Base-by-base conservation (phyloP, 1,140 invertebrate species). In the Zaprionus tsacasi region DNA sequence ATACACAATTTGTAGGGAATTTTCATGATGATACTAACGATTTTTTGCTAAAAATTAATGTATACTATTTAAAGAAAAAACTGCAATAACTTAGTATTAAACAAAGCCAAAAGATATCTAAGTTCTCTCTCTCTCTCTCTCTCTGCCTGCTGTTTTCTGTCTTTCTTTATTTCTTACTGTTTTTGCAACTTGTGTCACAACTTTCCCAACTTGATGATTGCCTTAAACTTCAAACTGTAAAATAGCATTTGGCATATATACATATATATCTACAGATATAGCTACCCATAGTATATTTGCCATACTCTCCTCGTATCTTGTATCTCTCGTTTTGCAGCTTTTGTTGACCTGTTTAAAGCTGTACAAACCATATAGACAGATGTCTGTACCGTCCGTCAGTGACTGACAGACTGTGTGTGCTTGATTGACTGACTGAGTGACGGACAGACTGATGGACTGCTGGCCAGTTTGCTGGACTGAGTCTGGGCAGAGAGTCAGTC, bases 351-450 rank as follows among this genome's bases (percentile, higher is more conserved):
- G 67, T 58, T 75, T 75, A 40, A 74, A 74, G 57, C 70, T 55
- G 65, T 68, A 67, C 36, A 40, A 40, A 63, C 66, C 58, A 74
- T 58, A 61, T 58, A 56, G 67, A 57, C 65, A 74, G 71, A 65
- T 70, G 72, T 70, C 58, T 65, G 58, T 30, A 4, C 27, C 0
- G 27, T 30, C 25, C 25, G 27, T 50, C 59, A 35, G 33, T 35
- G 33, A 7, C 33, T 35, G 33, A 35, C 33, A 35, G 55, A 15
- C 8, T 7, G 58, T n/a, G 63, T 68, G 66, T 71, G 65, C 67
- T 48, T 70, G 78, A 60, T 54, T 71, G 52, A 57, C 0, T 74
- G 77, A 69, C 65, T 77, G 75, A 78, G 56, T 73, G 36, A 36
- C 0, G 13, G 45, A 21, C 75, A 64, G 63, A 76, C 59, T 78